phyloP scores from a whole-genome alignment of 2,797 vertebrate genomes.

The Platyrinchus mystaceus region DNA sequence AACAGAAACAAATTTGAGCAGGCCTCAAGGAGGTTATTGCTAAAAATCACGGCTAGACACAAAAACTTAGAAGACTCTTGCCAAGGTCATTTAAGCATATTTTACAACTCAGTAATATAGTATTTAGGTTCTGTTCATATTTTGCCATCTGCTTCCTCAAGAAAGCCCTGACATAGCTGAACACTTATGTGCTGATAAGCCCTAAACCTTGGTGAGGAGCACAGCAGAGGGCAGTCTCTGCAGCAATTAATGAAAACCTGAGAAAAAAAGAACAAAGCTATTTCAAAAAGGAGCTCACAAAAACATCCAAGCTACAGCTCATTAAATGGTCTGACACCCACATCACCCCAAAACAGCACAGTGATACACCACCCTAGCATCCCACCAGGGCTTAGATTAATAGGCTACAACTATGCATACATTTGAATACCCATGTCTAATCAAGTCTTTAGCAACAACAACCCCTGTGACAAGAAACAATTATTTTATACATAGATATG shows the following conservation, averaged over 20 bases:
- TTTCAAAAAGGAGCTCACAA: not conserved
- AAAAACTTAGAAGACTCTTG: not conserved
- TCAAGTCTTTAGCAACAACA: not conserved
- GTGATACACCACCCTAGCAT: not conserved
- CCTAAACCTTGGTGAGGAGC: not conserved
- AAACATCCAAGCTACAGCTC: not conserved
- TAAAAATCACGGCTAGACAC: not conserved
- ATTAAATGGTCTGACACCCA: not conserved
- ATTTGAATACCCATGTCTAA: not conserved
- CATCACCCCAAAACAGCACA: not conserved
- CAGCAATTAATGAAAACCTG: not conserved
- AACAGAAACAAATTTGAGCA: not conserved
- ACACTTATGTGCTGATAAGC: not conserved
- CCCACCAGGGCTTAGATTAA: not conserved
- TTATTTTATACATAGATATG: not conserved
- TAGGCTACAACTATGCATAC: not conserved
- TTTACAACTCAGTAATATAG: not conserved
- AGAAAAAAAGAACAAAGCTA: not conserved
- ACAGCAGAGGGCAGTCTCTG: constrained; percentile 28
- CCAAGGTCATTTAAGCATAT: not conserved
- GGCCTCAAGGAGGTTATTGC: not conserved
- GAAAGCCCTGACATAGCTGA: not conserved
- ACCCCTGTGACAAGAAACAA: not conserved
- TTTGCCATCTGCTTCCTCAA: not conserved
- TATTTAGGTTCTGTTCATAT: not conserved